Conservation (phyloP, 2,113 vertebrate species). For the Forbesichthys papilliferus region DNA sequence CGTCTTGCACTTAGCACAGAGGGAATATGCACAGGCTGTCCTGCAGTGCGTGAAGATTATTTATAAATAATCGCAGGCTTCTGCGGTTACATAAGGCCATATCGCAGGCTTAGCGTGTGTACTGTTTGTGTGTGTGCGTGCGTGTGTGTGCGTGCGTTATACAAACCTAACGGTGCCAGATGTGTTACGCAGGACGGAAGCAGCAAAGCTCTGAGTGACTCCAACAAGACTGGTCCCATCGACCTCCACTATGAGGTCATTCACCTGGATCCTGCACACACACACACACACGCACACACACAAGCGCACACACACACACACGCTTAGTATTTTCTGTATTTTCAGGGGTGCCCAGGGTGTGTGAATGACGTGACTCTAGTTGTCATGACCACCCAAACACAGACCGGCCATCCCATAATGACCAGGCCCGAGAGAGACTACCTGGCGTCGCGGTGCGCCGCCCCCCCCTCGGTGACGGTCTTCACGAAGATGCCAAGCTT, state of each 20-base stretch:
- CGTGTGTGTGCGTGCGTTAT: neutral
- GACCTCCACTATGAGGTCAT: slow-evolving; percentile 94
- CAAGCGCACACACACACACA: neutral
- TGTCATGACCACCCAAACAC: neutral
- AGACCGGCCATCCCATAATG: neutral
- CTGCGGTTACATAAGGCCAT: too few species aligned
- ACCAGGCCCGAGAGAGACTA: slow-evolving; percentile 4
- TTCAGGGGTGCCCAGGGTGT: too few species aligned
- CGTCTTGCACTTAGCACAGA: too few species aligned
- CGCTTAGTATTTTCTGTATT: neutral
- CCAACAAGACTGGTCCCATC: slow-evolving; percentile 95
- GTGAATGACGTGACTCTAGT: neutral
- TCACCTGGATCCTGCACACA: slow-evolving; percentile 88
- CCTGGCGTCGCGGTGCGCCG: slow-evolving; percentile 91
- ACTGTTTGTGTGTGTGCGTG: neutral
- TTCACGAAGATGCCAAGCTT: slow-evolving; percentile 97
- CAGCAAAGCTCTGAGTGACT: slow-evolving; percentile 93
- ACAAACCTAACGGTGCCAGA: slow-evolving; percentile 88
- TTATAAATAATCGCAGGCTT: neutral
- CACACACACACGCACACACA: slow-evolving; percentile 5
- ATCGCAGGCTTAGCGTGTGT: too few species aligned
- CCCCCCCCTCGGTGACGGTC: slow-evolving; percentile 92
- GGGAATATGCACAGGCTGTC: too few species aligned
- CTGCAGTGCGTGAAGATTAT: too few species aligned
- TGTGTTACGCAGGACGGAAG: slow-evolving; percentile 93